These are phyloP conservation scores for Leucoraja erinaceus DNA, from an alignment of 2,113 vertebrate genomes.

Conservation along the genomic window DNA sequence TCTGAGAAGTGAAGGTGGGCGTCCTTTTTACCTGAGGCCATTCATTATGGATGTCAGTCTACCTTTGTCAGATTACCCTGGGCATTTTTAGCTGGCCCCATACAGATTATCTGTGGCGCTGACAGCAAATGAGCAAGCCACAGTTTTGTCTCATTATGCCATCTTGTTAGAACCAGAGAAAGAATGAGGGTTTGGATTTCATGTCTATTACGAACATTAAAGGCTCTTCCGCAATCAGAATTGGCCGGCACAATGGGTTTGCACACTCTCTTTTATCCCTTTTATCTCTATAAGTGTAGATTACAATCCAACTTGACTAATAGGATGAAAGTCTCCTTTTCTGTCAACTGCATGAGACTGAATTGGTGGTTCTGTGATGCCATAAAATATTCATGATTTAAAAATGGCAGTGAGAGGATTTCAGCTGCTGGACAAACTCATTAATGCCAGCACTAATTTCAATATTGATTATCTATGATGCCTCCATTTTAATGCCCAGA, in stretches of 20 bases:
- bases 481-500: not conserved
- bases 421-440: not conserved
- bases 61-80: not conserved
- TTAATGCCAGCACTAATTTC: not conserved
- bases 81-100: not conserved
- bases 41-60: not conserved
- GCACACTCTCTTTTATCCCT: not conserved
- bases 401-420: not conserved
- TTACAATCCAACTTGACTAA: not conserved
- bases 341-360: not conserved
- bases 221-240: not conserved
- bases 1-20: not conserved
- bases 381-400: not conserved
- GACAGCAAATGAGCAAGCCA: not conserved
- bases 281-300: not conserved
- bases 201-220: conserved; percentile 20
- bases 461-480: not conserved
- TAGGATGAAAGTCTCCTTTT: not conserved
- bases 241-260: not conserved
- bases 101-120: not conserved
- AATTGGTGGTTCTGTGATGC: not conserved
- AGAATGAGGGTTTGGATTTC: not conserved
- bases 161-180: not conserved
- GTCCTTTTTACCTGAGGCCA: not conserved
- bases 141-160: not conserved